A percentile compares a stretch with the other conserved stretches of the same genome.
phyloP scores from a whole-genome alignment of 2,113 vertebrate species.

The Ia io region DNA sequence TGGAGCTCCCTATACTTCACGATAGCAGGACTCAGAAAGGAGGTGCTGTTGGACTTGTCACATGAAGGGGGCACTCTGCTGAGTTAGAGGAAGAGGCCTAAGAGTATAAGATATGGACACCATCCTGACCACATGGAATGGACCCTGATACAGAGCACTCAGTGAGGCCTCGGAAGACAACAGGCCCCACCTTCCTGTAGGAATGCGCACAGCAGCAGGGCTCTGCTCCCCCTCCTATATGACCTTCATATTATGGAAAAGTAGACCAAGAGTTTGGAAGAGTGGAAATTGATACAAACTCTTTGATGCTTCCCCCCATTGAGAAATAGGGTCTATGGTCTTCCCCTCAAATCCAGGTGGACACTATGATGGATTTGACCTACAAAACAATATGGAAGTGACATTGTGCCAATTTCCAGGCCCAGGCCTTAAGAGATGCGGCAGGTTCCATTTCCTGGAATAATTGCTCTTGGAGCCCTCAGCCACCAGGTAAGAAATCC shows the following conservation, averaged over 20 bases:
- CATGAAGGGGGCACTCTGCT: not conserved
- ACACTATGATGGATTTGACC: not conserved
- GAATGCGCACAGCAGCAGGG: not conserved
- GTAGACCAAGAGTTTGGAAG: not conserved
- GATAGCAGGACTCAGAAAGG: not conserved
- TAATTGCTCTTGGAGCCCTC: not conserved
- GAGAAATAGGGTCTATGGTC: not conserved
- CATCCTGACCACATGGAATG: not conserved
- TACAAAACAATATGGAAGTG: not conserved
- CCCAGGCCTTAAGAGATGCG: not conserved
- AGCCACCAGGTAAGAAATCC: not conserved
- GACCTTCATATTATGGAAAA: not conserved
- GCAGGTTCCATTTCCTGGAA: not conserved
- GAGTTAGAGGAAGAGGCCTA: no score
- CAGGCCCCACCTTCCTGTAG: not conserved
- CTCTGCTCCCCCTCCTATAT: not conserved
- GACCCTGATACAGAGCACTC: not conserved
- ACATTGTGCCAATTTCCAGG: not conserved
- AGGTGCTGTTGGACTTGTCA: not conserved
- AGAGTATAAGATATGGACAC: not conserved
- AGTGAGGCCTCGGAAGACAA: not conserved
- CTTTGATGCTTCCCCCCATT: not conserved
- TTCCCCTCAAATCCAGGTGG: not conserved
- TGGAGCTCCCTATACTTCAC: not conserved
- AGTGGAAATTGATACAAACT: not conserved